A percentile compares a stretch with the other conserved stretches of the same genome.
Conservation (phyloP, 1,140 invertebrate genomes). For the Psix sp. region DNA sequence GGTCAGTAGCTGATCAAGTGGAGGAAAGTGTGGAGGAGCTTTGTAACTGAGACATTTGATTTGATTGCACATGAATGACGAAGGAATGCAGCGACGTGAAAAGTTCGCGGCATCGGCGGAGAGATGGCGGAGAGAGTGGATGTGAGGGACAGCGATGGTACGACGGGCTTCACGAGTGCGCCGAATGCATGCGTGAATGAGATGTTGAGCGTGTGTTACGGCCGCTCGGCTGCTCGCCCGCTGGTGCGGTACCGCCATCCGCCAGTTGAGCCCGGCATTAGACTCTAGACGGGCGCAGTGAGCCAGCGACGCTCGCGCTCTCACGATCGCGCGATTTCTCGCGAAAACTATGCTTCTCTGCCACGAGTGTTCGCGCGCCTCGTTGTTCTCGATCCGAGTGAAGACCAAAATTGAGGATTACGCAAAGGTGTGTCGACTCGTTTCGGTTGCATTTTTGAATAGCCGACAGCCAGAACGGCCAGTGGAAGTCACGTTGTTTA, state of each 20-base stretch:
- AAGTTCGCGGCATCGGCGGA: neutral
- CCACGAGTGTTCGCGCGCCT: neutral
- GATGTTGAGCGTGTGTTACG: conserved; percentile 46
- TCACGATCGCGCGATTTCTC: conserved; percentile 53
- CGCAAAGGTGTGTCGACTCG: neutral
- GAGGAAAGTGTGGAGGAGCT: neutral
- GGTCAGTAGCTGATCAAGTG: too few relatives aligned
- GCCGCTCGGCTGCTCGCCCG: conserved; percentile 9
- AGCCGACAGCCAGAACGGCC: too few relatives aligned
- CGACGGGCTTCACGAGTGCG: conserved; percentile 7
- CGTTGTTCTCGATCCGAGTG: conserved; percentile 4
- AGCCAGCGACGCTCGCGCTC: conserved; percentile 73
- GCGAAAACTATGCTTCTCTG: conserved; percentile 13
- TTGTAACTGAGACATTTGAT: neutral
- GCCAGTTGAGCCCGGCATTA: conserved; percentile 61
- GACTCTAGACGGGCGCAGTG: conserved; percentile 69
- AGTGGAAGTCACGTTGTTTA: too few relatives aligned
- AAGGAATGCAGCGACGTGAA: conserved; percentile 15
- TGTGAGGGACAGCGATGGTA: conserved; percentile 29
- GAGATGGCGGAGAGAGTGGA: conserved; percentile 62
- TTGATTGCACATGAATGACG: conserved; percentile 27
- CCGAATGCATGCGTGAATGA: conserved; percentile 21
- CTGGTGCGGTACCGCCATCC: conserved; percentile 57
- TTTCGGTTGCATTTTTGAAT: neutral
- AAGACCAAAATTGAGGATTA: conserved; percentile 14